These are phyloP conservation scores for Zygogramma bicolorata DNA, from an alignment of 2,888 invertebrate species.

Conservation along the genomic window DNA sequence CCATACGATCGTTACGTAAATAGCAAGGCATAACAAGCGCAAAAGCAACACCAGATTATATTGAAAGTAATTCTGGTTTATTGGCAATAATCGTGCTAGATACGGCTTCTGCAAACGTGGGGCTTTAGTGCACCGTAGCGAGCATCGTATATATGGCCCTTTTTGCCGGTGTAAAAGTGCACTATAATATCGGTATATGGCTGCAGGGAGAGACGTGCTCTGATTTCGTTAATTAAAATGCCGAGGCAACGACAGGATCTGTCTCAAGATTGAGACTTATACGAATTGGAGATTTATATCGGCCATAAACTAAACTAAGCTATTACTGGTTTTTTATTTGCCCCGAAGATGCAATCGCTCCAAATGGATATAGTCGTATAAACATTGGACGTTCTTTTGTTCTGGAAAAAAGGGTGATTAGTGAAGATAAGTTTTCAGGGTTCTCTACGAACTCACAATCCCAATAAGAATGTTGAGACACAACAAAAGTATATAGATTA, in stretches of 20 bases:
- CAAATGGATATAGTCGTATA: too few species aligned
- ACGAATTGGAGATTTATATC: background rate
- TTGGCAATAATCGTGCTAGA: conserved; percentile 60
- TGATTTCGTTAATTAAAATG: conserved; percentile 15
- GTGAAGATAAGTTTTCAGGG: too few species aligned
- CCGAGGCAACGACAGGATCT: background rate
- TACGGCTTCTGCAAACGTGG: conserved; percentile 61
- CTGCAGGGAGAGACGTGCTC: conserved; percentile 10
- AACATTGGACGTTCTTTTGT: too few species aligned
- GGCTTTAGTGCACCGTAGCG: conserved; percentile 48
- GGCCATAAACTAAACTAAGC: too few species aligned
- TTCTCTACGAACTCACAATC: too few species aligned
- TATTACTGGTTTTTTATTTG: too few species aligned
- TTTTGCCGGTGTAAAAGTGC: conserved; percentile 24
- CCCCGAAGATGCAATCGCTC: background rate
- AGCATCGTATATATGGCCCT: conserved; percentile 35
- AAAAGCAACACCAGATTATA: conserved; percentile 56
- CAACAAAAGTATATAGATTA: too few species aligned
- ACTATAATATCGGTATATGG: conserved; percentile 8
- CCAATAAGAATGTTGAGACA: too few species aligned
- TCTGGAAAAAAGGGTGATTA: too few species aligned
- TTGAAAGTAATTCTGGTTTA: conserved; percentile 65
- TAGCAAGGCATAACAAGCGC: conserved; percentile 54
- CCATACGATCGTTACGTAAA: conserved; percentile 39
- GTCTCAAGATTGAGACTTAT: background rate